Evolutionary conservation across 1,140 invertebrate species (phyloP), one percentile per base, ranked within the genome.

Genomic region (Musca vetustissima): DNA sequence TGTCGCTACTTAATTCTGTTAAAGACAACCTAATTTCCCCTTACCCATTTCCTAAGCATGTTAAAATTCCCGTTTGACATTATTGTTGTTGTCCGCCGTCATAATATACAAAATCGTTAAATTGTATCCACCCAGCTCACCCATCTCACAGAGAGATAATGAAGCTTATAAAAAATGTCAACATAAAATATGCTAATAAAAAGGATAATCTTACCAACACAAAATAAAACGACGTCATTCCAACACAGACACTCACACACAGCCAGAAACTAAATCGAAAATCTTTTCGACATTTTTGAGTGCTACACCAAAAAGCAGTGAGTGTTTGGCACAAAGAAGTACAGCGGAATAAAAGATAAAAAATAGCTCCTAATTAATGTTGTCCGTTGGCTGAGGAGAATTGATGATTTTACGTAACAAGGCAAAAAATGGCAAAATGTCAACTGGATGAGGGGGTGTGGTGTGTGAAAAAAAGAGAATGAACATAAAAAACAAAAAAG

Each of bases 171-270:
- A 57, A 57, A 28, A 57, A 57, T 57, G 53, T 57, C 53, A 28
- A 57, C 53, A 57, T 57, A 57, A 57, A 57, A 57, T 57, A 57
- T 57, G 53, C 53, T 57, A 57, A 57, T 57, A 57, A 57, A 57
- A 57, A 28, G 53, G 53, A 57, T 57, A 57, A 57, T 57, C 53
- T 57, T 57, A 57, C 53, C n/a, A 57, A 28, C 36, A 13, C 11
- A 43, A 43, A 43, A 43, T 11, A 43, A 43, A 43, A 43, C 36
- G 36, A 43, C 36, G 6, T 8, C 36, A 43, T 13, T 11, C 36
- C 36, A 1, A 7, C 36, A 43, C 11, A n/a, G n/a, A n/a, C n/a
- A 43, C 36, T 11, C 36, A 13, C 11, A 43, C 11, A 32, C 11
- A 43, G 7, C 36, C 11, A 43, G 3, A 32, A 4, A 32, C 4